Base-by-base conservation (phyloP, 2,113 vertebrate species). In the Australoheros scitulus region DNA sequence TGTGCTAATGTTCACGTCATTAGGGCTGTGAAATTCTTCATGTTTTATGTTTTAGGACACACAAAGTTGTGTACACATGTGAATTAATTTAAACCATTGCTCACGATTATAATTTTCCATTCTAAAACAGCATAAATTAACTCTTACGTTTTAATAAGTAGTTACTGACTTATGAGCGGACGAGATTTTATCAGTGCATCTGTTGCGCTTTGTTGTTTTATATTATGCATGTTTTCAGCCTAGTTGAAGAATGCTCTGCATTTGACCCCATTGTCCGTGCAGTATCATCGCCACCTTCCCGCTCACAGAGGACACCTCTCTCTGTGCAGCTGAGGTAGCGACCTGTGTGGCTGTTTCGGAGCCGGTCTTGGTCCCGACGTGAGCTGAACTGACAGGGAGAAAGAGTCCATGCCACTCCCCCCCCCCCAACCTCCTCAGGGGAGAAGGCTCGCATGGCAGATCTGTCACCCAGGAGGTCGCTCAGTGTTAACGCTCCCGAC, bases 401-500 rank as follows among this genome's bases (percentile, higher is more conserved):
- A 90, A 83, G 91, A 91, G 88, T 92, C 88, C 75, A 70, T 86
- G 82, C 88, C 91, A 85, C 91, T 77, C 82, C 91, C 29, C 29
- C 26, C 92, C 88, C 85, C 72, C 83, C 47, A 79, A 22, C 82
- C 91, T 90, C 92, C 92, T 91, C 90, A 41, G 93, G 94, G 92
- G 90, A 87, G 89, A 90, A 92, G 92, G 94, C 94, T 97, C 96
- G 92, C 95, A 95, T 96, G 95, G 95, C 97, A 96, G 97, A 97
- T 97, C 97, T 97, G 97, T 98, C 96, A 97, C 97, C 97, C 95
- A 93, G 89, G 95, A 97, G 97, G 97, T 97, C 95, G 92, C 93
- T 95, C 94, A 95, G 97, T 95, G 97, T 98, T 98, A 98, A 98
- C 97, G 96, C 96, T 96, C 95, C 97, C 96, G 93, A 97, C 96